Percentiles rank a stretch among this genome's conserved stretches.
Evolutionary conservation across 2,113 vertebrate species (phyloP).

Genomic region (Upupa epops): DNA sequence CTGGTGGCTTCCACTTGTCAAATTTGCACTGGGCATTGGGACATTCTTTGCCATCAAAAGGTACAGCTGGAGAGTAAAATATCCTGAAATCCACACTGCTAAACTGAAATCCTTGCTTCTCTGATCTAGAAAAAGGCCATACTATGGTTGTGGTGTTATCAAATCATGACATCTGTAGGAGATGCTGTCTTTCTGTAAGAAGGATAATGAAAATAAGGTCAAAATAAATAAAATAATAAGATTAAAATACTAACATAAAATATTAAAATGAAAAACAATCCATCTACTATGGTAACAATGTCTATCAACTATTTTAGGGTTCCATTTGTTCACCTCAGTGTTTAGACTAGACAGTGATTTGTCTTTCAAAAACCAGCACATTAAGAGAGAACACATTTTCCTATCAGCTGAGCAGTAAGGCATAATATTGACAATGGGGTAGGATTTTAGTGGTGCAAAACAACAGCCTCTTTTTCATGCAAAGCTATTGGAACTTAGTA

Average conservation of each 20-base stretch:
- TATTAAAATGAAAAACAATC: background rate
- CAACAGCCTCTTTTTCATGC: conserved; percentile 13
- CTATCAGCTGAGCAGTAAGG: background rate
- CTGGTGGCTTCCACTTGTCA: conserved; percentile 21
- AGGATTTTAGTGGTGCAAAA: conserved; percentile 18
- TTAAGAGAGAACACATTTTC: background rate
- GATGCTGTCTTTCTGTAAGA: background rate
- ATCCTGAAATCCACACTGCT: background rate
- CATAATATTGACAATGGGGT: background rate
- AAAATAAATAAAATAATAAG: background rate
- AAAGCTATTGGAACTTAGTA: background rate
- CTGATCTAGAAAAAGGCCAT: background rate
- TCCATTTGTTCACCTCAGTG: background rate
- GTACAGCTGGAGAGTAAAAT: conserved; percentile 9
- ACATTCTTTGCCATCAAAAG: background rate
- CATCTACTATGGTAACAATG: background rate
- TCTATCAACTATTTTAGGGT: background rate
- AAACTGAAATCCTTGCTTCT: background rate
- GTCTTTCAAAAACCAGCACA: background rate
- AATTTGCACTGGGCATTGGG: conserved; percentile 33
- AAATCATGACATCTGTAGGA: background rate
- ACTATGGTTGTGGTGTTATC: background rate
- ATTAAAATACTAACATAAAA: background rate
- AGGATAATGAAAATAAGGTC: background rate
- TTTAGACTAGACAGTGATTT: background rate